phyloP scores from a whole-genome alignment of 2,888 invertebrate genomes.

The Polydrusus tereticollis region DNA sequence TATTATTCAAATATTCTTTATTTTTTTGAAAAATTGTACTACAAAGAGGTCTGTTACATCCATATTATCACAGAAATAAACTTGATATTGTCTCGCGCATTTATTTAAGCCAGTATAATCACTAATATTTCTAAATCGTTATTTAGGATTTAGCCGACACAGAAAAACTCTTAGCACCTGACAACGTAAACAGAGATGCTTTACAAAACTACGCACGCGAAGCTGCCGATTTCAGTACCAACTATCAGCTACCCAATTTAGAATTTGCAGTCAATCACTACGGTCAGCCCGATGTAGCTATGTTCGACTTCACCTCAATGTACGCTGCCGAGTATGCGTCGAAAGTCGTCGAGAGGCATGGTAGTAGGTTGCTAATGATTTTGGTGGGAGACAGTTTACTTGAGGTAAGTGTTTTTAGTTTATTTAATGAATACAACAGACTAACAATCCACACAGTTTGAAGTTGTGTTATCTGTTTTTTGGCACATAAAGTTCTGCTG shows the following conservation, averaged over 20 bases:
- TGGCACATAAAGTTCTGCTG: no score
- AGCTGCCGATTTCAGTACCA: conserved; percentile 95
- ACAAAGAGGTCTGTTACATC: no score
- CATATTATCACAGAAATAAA: no score
- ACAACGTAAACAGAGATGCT: conserved; percentile 92
- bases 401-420: conserved; percentile 72
- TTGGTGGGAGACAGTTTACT: conserved; percentile 96
- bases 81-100: no score
- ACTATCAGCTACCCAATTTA: conserved; percentile 85
- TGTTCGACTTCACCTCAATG: conserved; percentile 99
- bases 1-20: not conserved
- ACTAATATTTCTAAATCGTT: no score
- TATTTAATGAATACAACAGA: not conserved
- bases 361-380: conserved; percentile 86
- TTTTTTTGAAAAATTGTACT: no score
- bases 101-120: no score
- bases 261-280: conserved; percentile 99
- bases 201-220: conserved; percentile 92
- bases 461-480: no score
- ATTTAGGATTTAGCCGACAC: conserved; percentile 90
- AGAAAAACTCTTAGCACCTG: conserved; percentile 84
- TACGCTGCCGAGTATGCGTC: conserved; percentile 97
- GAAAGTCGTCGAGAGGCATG: conserved; percentile 79
- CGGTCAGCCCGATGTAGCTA: conserved; percentile 96
- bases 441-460: no score